Evolutionary conservation across 2,797 vertebrate species (phyloP).

Genomic region (Smutsia gigantea): DNA sequence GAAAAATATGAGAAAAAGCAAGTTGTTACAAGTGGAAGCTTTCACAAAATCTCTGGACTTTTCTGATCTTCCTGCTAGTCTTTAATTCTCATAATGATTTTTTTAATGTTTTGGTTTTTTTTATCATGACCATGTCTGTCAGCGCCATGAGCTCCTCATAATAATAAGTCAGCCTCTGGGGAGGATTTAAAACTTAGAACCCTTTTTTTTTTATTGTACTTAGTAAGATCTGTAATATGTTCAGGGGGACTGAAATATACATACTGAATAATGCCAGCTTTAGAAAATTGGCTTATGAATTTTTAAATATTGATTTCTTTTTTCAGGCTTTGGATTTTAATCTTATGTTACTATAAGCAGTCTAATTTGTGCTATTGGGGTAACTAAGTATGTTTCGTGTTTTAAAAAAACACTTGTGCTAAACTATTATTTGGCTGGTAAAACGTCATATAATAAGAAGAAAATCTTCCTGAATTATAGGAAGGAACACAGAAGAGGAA

Average conservation of each 20-base stretch:
- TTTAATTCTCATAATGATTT: conserved; percentile 65
- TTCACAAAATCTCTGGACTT: conserved; percentile 46
- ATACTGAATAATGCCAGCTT: conserved; percentile 14
- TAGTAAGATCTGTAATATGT: conserved; percentile 74
- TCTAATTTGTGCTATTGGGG: conserved; percentile 36
- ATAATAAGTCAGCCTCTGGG: conserved; percentile 72
- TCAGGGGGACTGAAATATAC: conserved; percentile 60
- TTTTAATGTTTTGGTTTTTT: conserved; percentile 35
- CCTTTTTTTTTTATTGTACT: conserved; percentile 73
- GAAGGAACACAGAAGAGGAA: conserved; percentile 98
- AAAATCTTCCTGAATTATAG: conserved; percentile 83
- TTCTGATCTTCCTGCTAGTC: conserved; percentile 64
- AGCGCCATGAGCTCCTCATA: conserved; percentile 65
- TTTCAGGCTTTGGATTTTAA: conserved; percentile 14
- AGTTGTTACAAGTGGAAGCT: conserved; percentile 5
- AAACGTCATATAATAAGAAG: conserved; percentile 42
- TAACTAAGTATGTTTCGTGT: background rate
- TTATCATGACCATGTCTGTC: conserved; percentile 69
- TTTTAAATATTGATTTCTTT: conserved; percentile 30
- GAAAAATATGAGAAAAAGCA: conserved; percentile 38
- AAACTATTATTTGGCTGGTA: conserved; percentile 4
- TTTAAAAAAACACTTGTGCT: conserved; percentile 13
- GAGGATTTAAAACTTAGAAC: conserved; percentile 72
- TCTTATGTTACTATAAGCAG: conserved; percentile 24
- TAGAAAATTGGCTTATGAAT: conserved; percentile 59